phyloP scores from a whole-genome alignment of 92 coral and sea anemone genomes.

The Parazoanthus swiftii region DNA sequence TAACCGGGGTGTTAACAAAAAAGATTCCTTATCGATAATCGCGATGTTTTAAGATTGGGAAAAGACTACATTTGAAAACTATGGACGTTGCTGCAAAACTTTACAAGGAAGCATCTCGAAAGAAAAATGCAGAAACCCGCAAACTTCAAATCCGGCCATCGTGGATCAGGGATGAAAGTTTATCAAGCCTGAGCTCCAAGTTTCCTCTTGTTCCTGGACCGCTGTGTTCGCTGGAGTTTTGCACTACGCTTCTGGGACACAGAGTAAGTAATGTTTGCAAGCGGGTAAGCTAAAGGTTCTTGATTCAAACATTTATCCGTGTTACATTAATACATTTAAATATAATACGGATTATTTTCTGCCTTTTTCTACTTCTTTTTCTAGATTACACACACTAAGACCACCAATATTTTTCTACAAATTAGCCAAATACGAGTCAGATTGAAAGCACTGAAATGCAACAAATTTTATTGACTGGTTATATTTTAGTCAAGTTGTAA shows the following conservation, averaged over 20 bases:
- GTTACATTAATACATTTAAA: too few relatives aligned
- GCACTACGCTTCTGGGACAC: constrained; percentile 81
- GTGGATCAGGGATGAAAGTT: constrained; percentile 77
- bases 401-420: too few relatives aligned
- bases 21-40: neutral
- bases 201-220: constrained; percentile 96
- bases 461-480: too few relatives aligned
- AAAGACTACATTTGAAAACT: neutral
- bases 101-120: constrained; percentile 27
- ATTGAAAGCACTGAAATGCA: too few relatives aligned
- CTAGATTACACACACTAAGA: too few relatives aligned
- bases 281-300: too few relatives aligned
- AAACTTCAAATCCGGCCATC: constrained; percentile 77
- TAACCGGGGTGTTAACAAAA: neutral
- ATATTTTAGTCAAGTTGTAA: too few relatives aligned
- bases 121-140: neutral
- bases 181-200: constrained; percentile 80
- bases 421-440: too few relatives aligned
- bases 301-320: neutral
- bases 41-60: neutral
- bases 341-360: too few relatives aligned
- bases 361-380: too few relatives aligned
- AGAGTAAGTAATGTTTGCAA: constrained; percentile 55
- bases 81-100: constrained; percentile 72
- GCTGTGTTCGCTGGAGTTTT: constrained; percentile 73